Evolutionary conservation across 2,888 invertebrate genomes (phyloP), one percentile per base, ranked within the genome.

Genomic region (Cylindroiulus punctatus): DNA sequence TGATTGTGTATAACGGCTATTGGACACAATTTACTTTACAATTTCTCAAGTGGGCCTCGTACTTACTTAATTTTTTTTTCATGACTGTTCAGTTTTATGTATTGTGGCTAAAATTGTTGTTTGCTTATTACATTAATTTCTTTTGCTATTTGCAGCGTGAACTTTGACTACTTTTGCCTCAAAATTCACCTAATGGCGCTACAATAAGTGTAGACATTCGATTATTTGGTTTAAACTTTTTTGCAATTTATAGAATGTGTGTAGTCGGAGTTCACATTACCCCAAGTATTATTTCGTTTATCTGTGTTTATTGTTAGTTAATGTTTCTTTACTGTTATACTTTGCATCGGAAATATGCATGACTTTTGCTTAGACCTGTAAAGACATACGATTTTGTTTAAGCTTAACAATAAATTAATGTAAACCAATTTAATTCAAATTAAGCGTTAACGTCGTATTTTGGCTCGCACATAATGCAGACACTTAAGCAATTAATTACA

Each of bases 51-150:
- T 40, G 8, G 40, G 8, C 40, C 8, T 40, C 4, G 8, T 40
- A 7, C 40, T 40, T n/a, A n/a, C 40, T 40, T 40, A 8, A 44
- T 44, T 44, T 44, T 44, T 12, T 44, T 44, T 12, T 44, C 14
- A 5, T 12, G 14, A 76, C 30, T 76, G 76, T 30, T n/a, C 52
- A 3, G 1, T 7, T 52, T 0, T 76, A 26, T 30, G 30, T 76
- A 30, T 26, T 76, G 30, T 76, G 26, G 30, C 30, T 30, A 0
- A 30, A 22, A 76, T 22, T 26, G 30, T 76, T 17, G 76, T 76
- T 76, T 76, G 76, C 76, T 76, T 76, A 1, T 76, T 30, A n/a
- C 76, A 76, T 76, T 76, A 30, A 76, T 76, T 76, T 76, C 30
- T 76, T 30, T 76, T 17, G 76, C 30, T 17, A 14, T 26, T 76